These are phyloP conservation scores for Liasis olivaceus DNA, from an alignment of 2,797 vertebrate genomes.

Conservation along the genomic window DNA sequence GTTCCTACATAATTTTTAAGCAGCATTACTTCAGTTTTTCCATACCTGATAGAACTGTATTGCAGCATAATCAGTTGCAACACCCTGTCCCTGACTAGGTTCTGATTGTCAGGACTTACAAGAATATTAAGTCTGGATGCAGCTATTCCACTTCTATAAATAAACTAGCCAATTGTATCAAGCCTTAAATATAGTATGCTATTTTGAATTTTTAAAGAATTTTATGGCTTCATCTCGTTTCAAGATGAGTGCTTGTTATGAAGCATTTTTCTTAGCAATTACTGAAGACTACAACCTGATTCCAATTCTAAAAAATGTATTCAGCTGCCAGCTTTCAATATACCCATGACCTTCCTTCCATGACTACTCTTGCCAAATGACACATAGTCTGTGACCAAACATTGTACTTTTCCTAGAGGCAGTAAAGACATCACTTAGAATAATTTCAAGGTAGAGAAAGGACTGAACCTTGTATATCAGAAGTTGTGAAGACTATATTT, in stretches of 20 bases:
- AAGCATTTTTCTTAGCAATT: conserved; percentile 32
- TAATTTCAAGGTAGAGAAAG: conserved; percentile 24
- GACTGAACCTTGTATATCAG: not conserved
- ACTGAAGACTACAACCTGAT: not conserved
- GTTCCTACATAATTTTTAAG: not conserved
- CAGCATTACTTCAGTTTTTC: not conserved
- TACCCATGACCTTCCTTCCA: not conserved
- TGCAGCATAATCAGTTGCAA: not conserved
- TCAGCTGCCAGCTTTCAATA: not conserved
- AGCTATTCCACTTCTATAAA: not conserved
- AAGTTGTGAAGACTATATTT: not conserved
- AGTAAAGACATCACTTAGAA: conserved; percentile 16
- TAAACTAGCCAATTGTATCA: not conserved
- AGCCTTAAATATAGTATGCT: not conserved
- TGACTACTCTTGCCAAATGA: conserved; percentile 16
- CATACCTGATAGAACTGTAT: not conserved
- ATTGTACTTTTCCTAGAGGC: conserved; percentile 22
- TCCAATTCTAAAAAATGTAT: conserved; percentile 2
- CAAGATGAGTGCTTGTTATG: not conserved
- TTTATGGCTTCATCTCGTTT: not conserved
- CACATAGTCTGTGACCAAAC: conserved; percentile 26
- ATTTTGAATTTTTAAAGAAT: conserved; percentile 18
- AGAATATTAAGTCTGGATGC: not conserved
- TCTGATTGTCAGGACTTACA: not conserved
- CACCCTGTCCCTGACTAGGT: not conserved